Conservation (phyloP, 2,888 invertebrate species). For the Amphipyra berbera region DNA sequence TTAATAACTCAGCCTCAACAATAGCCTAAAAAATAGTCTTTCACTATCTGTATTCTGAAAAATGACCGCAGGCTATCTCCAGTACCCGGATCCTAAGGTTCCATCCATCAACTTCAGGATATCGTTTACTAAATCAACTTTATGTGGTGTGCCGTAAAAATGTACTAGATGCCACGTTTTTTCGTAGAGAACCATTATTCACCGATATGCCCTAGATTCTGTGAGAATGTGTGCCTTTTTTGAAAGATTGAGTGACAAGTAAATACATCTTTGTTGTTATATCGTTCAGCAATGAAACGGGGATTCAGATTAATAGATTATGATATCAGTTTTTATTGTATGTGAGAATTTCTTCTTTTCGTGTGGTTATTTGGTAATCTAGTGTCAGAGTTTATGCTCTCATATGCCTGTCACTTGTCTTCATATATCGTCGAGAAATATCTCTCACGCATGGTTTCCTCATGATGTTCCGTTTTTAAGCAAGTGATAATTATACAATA, state of each 20-base stretch:
- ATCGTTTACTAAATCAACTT: constrained; percentile 51
- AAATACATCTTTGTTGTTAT: constrained; percentile 49
- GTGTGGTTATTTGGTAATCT: no score
- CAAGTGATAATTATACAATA: no score
- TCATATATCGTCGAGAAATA: no score
- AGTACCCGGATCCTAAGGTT: constrained; percentile 20
- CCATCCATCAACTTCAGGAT: constrained; percentile 56
- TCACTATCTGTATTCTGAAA: constrained; percentile 47
- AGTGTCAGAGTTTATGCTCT: no score
- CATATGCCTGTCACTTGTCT: no score
- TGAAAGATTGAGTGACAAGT: constrained; percentile 49
- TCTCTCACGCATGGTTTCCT: no score
- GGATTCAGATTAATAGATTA: constrained; percentile 15
- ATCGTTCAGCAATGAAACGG: constrained; percentile 19
- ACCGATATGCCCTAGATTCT: constrained; percentile 37
- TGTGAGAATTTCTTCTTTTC: no score
- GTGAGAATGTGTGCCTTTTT: constrained; percentile 27
- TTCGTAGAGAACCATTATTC: constrained; percentile 48
- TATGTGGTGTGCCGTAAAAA: constrained; percentile 20
- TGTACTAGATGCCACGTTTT: constrained; percentile 23
- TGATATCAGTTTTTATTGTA: constrained; percentile 28
- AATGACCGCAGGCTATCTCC: constrained; percentile 44
- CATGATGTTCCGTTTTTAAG: no score
- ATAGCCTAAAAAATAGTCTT: constrained; percentile 19
- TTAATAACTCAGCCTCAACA: constrained; percentile 24